Percentiles rank a stretch among this genome's conserved stretches.
phyloP scores from a whole-genome alignment of 2,888 invertebrate genomes.

The Melieria crassipennis region DNA sequence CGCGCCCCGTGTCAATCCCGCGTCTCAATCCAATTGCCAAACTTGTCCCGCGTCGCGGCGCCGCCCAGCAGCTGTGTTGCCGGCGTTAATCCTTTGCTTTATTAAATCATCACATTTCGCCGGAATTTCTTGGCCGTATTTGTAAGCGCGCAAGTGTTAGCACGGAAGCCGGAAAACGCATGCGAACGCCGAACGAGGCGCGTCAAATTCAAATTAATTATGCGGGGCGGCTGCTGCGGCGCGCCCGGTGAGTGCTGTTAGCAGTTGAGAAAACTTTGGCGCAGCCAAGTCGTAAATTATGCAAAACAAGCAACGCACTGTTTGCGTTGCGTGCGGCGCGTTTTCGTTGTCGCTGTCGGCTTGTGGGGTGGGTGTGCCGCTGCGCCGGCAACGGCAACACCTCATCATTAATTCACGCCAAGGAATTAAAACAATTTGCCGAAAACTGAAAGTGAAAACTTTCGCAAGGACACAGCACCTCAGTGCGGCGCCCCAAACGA shows the following conservation, averaged over 20 bases:
- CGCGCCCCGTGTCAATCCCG: slow-evolving; percentile 24
- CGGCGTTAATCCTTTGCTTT: slow-evolving; percentile 36
- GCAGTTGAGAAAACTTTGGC: slow-evolving; percentile 26
- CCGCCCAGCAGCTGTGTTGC: background rate
- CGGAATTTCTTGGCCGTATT: background rate
- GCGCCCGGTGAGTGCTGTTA: background rate
- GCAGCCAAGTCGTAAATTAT: slow-evolving; percentile 34
- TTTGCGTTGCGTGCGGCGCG: slow-evolving; percentile 2
- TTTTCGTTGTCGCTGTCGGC: background rate
- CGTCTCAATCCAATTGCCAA: slow-evolving; percentile 17
- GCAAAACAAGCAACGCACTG: slow-evolving; percentile 18
- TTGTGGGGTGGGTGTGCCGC: slow-evolving; percentile 8
- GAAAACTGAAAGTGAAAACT: slow-evolving; percentile 29
- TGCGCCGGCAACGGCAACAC: slow-evolving; percentile 43
- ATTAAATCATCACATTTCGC: slow-evolving; percentile 35
- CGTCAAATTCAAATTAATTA: slow-evolving; percentile 38
- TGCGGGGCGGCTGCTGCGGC: slow-evolving; percentile 19
- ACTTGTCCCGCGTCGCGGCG: background rate
- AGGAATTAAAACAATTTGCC: slow-evolving; percentile 57
- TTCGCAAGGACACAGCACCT: background rate
- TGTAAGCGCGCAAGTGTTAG: background rate
- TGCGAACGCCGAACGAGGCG: background rate
- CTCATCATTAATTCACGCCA: slow-evolving; percentile 62
- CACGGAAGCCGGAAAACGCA: background rate
- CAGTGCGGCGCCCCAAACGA: too few species aligned